These are phyloP conservation scores for Zosterops lateralis DNA, from an alignment of 2,113 vertebrate genomes.

Conservation along the genomic window DNA sequence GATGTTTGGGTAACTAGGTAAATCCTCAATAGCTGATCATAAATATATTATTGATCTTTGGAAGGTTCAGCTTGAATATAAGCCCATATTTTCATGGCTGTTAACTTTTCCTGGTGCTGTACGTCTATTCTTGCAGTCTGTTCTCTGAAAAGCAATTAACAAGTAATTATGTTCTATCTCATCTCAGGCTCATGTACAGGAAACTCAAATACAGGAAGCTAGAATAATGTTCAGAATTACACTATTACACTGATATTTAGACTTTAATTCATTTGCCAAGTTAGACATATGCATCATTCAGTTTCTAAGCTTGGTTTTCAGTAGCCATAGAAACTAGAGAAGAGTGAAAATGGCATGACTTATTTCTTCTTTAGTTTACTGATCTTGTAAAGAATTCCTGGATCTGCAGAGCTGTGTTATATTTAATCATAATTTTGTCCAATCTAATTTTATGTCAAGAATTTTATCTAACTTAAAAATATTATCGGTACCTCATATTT, in stretches of 20 bases:
- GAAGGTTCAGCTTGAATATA: background rate
- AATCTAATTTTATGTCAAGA: background rate
- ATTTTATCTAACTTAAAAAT: background rate
- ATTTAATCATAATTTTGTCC: background rate
- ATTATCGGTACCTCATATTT: background rate
- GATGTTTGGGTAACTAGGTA: background rate
- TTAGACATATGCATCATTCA: background rate
- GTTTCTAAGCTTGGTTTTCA: slow-evolving; percentile 19
- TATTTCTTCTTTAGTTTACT: background rate
- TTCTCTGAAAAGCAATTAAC: background rate
- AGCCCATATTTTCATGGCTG: background rate
- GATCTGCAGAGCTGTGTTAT: background rate
- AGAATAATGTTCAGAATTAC: background rate
- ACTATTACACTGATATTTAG: background rate
- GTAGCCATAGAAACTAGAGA: slow-evolving; percentile 50
- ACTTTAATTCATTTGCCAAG: background rate
- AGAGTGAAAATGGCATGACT: background rate
- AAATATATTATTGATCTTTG: background rate
- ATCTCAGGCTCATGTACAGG: background rate
- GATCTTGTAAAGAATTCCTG: background rate
- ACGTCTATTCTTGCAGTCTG: background rate
- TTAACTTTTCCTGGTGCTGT: background rate
- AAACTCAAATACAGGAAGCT: background rate
- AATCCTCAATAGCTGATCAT: background rate
- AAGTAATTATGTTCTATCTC: background rate